These are phyloP conservation scores for Scaptomyza reducta DNA, from an alignment of 2,888 invertebrate genomes.

Conservation along the genomic window DNA sequence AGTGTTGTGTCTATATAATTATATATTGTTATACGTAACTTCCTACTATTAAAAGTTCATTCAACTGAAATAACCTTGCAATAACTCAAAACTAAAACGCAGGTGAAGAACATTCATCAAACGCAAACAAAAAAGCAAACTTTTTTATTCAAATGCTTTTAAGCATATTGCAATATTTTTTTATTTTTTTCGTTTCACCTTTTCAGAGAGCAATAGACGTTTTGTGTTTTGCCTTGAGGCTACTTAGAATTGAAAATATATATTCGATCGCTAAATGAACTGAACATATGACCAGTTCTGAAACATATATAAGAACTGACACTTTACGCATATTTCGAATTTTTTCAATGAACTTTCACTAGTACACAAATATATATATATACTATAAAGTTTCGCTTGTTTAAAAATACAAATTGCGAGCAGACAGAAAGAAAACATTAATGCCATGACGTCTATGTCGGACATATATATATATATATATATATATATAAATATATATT, in stretches of 20 bases:
- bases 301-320: conserved; percentile 37
- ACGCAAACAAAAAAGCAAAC: conserved; percentile 2
- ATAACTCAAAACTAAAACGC: conserved; percentile 9
- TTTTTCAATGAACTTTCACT: conserved; percentile 38
- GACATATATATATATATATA: conserved; percentile 1
- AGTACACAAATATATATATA: not conserved
- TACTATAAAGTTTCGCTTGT: conserved; percentile 15
- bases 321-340: conserved; percentile 45
- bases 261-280: conserved; percentile 26
- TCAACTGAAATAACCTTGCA: conserved; percentile 59
- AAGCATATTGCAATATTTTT: conserved; percentile 35
- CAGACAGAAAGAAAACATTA: conserved; percentile 15
- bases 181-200: conserved; percentile 5
- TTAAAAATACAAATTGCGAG: conserved; percentile 28
- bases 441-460: conserved; percentile 30
- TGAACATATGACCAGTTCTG: conserved; percentile 43
- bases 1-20: conserved; percentile 16
- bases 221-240: conserved; percentile 58
- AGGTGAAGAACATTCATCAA: conserved; percentile 34
- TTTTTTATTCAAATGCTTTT: conserved; percentile 21
- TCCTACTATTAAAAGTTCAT: conserved; percentile 53
- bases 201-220: conserved; percentile 56
- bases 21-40: conserved; percentile 21
- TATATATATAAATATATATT: not conserved
- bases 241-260: not conserved